Base-by-base conservation (phyloP, 2,797 vertebrate species). In the Syndactyla subalaris region DNA sequence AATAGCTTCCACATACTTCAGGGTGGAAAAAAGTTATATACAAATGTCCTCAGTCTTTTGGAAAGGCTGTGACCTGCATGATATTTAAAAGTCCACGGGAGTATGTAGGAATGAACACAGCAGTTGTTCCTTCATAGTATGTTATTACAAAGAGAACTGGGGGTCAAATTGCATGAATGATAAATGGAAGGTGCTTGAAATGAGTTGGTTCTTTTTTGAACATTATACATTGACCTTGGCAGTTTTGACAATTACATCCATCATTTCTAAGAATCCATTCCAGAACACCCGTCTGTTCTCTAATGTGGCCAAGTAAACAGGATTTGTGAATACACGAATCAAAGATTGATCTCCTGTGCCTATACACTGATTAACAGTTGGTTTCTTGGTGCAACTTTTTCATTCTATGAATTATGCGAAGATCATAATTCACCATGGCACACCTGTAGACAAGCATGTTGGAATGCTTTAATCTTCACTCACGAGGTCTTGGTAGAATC, bases 221-320 rank as follows among this genome's bases (percentile, higher is more conserved):
- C 98, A 98, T 99, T 98, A 97, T 98, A 98, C 98, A 99, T 98
- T 99, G 99, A 99, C 99, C 98, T 99, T 99, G 99, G 98, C 99
- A 98, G 98, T 98, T 99, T 98, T 99, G 99, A 99, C 99, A 99
- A 98, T 98, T 98, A 97, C 99, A 99, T 99, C 98, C 98, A 99
- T 99, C 99, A 99, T 98, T 96, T 96, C 97, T 98, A 97, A 98
- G 98, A 99, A 99, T 98, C 98, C 98, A 98, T 98, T 99, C 98
- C 98, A 99, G 98, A 98, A 98, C 98, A 98, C 98, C 97, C 97
- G 97, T 91, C 97, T 97, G 97, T 98, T 98, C 98, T 97, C 97
- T 98, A 96, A 98, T 97, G 98, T 98, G 97, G 98, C 98, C 98
- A 98, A 99, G 98, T 99, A 98, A 99, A 98, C 98, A 98, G 98